Evolutionary conservation across 2,888 invertebrate species (phyloP).

Genomic region (Ornithoptera priamus): DNA sequence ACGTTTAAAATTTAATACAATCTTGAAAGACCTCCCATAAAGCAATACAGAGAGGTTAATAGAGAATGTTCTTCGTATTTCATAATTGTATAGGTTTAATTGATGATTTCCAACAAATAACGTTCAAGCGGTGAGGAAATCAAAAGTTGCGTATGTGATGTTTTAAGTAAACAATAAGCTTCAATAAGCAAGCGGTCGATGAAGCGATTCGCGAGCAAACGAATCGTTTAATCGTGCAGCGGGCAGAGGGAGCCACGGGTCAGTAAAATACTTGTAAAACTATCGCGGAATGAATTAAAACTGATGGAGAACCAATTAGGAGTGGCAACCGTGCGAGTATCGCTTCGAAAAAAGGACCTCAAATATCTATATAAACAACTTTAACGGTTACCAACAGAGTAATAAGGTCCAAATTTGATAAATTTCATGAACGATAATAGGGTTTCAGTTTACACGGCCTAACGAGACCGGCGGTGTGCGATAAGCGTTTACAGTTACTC

Average conservation of each 20-base stretch:
- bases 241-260: slow-evolving; percentile 77
- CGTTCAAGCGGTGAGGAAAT: not conserved
- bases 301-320: slow-evolving; percentile 79
- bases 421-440: slow-evolving; percentile 53
- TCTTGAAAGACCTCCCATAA: slow-evolving; percentile 40
- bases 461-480: slow-evolving; percentile 67
- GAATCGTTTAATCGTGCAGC: slow-evolving; percentile 72
- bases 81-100: slow-evolving; percentile 14
- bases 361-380: slow-evolving; percentile 44
- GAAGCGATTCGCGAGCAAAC: slow-evolving; percentile 69
- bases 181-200: slow-evolving; percentile 53
- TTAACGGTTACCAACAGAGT: slow-evolving; percentile 41
- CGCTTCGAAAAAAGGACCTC: slow-evolving; percentile 68
- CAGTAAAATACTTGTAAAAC: slow-evolving; percentile 80
- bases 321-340: slow-evolving; percentile 77
- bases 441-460: slow-evolving; percentile 72
- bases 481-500: slow-evolving; percentile 72
- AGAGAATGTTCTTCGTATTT: slow-evolving; percentile 20
- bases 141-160: slow-evolving; percentile 15
- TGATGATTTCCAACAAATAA: slow-evolving; percentile 16
- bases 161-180: slow-evolving; percentile 50
- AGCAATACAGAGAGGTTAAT: slow-evolving; percentile 28
- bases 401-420: slow-evolving; percentile 51
- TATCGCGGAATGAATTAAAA: slow-evolving; percentile 79
- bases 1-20: slow-evolving; percentile 5